A percentile compares a stretch with the other conserved stretches of the same genome.
Evolutionary conservation across 1,140 invertebrate species (phyloP).

Genomic region (Euwallacea similis): DNA sequence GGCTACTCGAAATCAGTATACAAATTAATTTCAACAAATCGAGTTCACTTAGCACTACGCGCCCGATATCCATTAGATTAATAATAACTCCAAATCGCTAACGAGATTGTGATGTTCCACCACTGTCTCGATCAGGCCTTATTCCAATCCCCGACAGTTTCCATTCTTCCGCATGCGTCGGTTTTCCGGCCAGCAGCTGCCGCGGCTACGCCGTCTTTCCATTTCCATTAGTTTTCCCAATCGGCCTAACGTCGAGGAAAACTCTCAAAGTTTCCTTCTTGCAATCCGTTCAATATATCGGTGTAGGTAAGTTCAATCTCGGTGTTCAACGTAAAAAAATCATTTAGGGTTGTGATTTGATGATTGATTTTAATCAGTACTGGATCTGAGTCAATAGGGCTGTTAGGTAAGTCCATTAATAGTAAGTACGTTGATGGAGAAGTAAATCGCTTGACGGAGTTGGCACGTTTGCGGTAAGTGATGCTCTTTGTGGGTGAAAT

Average conservation of each 20-base stretch:
- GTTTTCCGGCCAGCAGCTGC: constrained; percentile 18
- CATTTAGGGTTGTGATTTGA: too few species aligned
- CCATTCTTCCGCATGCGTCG: constrained; percentile 24
- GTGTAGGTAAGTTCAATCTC: constrained; percentile 6
- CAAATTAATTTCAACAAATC: too few species aligned
- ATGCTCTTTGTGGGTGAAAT: too few species aligned
- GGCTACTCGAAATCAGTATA: too few species aligned
- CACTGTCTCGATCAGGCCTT: constrained; percentile 4
- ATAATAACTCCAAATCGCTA: background rate
- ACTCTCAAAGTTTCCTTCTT: constrained; percentile 2
- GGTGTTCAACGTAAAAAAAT: background rate
- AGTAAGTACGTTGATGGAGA: too few species aligned
- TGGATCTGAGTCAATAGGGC: too few species aligned
- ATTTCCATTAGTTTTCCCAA: constrained; percentile 14
- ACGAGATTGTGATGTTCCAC: background rate
- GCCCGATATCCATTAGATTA: too few species aligned
- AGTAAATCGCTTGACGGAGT: too few species aligned
- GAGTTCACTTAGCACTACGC: too few species aligned
- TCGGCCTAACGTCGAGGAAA: constrained; percentile 8
- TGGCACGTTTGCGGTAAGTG: too few species aligned
- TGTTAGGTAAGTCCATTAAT: too few species aligned
- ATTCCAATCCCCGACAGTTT: constrained; percentile 20
- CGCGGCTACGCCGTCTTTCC: constrained; percentile 2
- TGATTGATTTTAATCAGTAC: too few species aligned
- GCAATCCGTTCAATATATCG: constrained; percentile 14